Conservation (phyloP, 2,888 invertebrate genomes). For the Tenthredo amoena region DNA sequence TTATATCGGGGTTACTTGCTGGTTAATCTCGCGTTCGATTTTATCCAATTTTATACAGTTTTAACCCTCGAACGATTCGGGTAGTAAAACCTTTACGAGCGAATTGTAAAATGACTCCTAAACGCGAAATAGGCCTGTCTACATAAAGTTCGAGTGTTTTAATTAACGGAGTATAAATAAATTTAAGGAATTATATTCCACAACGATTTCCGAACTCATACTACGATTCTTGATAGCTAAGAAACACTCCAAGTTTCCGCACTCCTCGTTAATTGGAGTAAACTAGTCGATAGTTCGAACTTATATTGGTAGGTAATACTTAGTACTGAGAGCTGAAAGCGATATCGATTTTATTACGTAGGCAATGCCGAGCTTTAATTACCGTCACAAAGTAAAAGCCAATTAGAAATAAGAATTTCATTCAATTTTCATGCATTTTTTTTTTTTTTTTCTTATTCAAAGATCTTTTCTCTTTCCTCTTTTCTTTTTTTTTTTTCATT, state of each 20-base stretch:
- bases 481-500: neutral
- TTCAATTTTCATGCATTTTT: neutral
- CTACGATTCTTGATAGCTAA: neutral
- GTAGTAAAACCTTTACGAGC: constrained; percentile 17
- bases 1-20: neutral
- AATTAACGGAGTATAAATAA: neutral
- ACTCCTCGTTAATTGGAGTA: constrained; percentile 16
- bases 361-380: neutral
- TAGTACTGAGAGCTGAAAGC: neutral
- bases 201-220: neutral
- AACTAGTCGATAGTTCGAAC: neutral
- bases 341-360: constrained; percentile 9
- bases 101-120: constrained; percentile 33
- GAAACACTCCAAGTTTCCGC: neutral
- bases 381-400: constrained; percentile 1
- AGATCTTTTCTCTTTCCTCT: neutral
- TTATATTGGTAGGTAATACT: neutral
- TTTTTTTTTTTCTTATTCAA: neutral
- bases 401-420: neutral
- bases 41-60: constrained; percentile 21
- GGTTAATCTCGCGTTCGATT: constrained; percentile 16
- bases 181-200: neutral
- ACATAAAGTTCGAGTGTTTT: constrained; percentile 25
- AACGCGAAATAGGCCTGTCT: neutral
- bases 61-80: neutral